phyloP scores from a whole-genome alignment of 2,113 vertebrate species.

The Onychorhynchus coronatus region DNA sequence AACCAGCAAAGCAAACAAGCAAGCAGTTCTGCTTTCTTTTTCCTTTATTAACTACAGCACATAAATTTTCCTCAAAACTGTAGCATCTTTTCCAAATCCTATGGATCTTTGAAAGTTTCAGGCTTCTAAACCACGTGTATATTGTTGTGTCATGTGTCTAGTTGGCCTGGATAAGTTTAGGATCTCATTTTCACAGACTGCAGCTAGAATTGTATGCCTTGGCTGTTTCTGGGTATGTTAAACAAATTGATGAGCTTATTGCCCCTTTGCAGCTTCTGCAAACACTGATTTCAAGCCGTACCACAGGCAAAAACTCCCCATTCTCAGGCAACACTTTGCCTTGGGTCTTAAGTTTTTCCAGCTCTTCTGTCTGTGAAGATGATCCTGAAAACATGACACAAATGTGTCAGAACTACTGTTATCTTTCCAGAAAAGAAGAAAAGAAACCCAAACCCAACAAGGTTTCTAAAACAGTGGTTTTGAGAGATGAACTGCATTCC shows the following conservation, averaged over 20 bases:
- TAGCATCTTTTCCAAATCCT: background rate
- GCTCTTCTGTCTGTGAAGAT: background rate
- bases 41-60: background rate
- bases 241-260: background rate
- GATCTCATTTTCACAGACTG: background rate
- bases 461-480: background rate
- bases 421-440: background rate
- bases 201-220: background rate
- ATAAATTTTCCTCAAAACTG: background rate
- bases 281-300: background rate
- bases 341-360: background rate
- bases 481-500: background rate
- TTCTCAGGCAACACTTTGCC: background rate
- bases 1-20: background rate
- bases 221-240: background rate
- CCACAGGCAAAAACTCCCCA: background rate
- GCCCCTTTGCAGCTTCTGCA: background rate
- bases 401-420: background rate
- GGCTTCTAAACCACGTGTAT: background rate
- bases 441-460: background rate
- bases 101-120: background rate
- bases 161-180: background rate
- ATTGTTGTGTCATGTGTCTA: background rate
- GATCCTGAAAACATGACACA: background rate
- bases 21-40: background rate